Base-by-base conservation (phyloP, 2,797 vertebrate genomes). In the Bradypodion pumilum region DNA sequence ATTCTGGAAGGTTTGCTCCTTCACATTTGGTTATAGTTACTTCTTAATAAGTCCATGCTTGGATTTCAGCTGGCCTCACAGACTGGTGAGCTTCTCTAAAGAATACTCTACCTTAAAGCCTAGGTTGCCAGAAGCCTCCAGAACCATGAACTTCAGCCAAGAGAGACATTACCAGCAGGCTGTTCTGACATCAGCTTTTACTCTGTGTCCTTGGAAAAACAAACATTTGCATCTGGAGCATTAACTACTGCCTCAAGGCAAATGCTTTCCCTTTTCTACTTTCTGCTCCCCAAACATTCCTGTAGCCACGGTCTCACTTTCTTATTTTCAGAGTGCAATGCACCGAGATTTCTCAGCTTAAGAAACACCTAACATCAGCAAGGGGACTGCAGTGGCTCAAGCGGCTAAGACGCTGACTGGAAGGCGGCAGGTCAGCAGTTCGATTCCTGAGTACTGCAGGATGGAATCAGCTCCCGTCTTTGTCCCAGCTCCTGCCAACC, bases 191-290 rank as follows among this genome's bases (percentile, higher is more conserved):
- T 74, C 59, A 19, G n/a, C 40, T 13, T 60, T 74, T 49, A 13
- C 80, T 32, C 12, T 7, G 42, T 12, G 59, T 74, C 59, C 80
- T 82, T 63, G 78, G 27, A 74, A 46, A 74, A 73, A 49, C 80
- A 82, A 49, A 27, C 59, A 37, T 27, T 12, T 25, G n/a, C 56
- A 25, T 63, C 70, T 62, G 69, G 6, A 72, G 23, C 52, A n/a
- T 5, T 44, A 62, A 23, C 12, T 35, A 29, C 23, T 21, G 7
- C 25, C 80, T 75, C 32, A 23, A 13, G 82, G 23, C 59, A 66
- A 62, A 12, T 29, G 52, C 7, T 19, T 52, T 29, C 7, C 60
- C 49, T 44, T 56, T 23, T 46, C 52, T 0, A 46, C 6, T 21
- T 40, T 8, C 35, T 37, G 42, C 77, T 12, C 7, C 44, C 37